Evolutionary conservation across 2,888 invertebrate species (phyloP).

Genomic region (Penaeus monodon): DNA sequence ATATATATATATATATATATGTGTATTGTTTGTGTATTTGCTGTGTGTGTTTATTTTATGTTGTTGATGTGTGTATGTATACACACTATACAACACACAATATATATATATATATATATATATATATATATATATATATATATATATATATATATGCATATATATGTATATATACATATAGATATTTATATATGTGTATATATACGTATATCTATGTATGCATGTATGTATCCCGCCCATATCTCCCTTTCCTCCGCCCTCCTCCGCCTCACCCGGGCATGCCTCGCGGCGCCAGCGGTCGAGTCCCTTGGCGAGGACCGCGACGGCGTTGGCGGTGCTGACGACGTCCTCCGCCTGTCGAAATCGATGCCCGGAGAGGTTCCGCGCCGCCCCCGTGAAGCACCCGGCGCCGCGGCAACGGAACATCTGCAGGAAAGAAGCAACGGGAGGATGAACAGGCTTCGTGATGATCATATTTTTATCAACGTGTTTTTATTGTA

Average conservation of each 20-base stretch:
- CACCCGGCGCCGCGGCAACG: conserved; percentile 61
- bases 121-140: too few relatives aligned
- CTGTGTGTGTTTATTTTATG: too few relatives aligned
- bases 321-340: conserved; percentile 47
- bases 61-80: too few relatives aligned
- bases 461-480: not conserved
- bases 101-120: too few relatives aligned
- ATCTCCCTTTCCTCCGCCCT: too few relatives aligned
- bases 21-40: too few relatives aligned
- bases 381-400: conserved; percentile 44
- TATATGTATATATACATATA: not conserved
- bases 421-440: conserved; percentile 37
- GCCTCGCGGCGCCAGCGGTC: conserved; percentile 54
- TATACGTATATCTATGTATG: too few relatives aligned
- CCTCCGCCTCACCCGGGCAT: conserved; percentile 45
- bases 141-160: too few relatives aligned
- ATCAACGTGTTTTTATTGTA: too few relatives aligned
- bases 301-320: conserved; percentile 41
- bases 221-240: too few relatives aligned
- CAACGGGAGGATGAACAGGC: not conserved
- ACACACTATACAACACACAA: too few relatives aligned
- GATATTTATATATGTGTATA: not conserved
- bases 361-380: conserved; percentile 34
- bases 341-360: conserved; percentile 58
- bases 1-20: too few relatives aligned